Percentiles rank a stretch among this genome's conserved stretches.
Evolutionary conservation across 92 coral and sea anemone species (phyloP).

Genomic region (Porites rus): DNA sequence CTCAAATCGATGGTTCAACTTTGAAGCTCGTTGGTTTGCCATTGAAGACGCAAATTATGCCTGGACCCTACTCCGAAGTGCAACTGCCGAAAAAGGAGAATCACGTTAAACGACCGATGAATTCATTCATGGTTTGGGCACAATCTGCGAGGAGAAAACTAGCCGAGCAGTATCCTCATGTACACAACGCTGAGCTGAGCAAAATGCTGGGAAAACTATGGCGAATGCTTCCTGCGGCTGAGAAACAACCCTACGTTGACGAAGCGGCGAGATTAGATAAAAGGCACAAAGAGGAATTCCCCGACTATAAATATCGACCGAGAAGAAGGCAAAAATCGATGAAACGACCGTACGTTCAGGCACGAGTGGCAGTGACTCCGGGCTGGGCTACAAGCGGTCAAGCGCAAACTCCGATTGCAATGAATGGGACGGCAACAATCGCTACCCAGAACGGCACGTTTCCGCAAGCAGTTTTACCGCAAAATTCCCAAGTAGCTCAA

Average conservation of each 20-base stretch:
- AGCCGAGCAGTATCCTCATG: constrained; percentile 99
- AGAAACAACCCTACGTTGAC: constrained; percentile 99
- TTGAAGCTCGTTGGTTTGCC: constrained; percentile 87
- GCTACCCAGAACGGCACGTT: constrained; percentile 78
- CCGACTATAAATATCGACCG: constrained; percentile 97
- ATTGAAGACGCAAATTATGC: constrained; percentile 89
- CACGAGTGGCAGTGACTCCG: constrained; percentile 76
- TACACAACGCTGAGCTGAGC: constrained; percentile 99
- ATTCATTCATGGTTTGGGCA: constrained; percentile 99
- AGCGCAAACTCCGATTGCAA: constrained; percentile 77
- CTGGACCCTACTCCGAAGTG: constrained; percentile 92
- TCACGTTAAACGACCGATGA: constrained; percentile 98
- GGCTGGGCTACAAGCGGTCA: constrained; percentile 79
- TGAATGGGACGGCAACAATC: constrained; percentile 79
- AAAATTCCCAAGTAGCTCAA: constrained; percentile 75
- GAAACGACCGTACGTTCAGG: constrained; percentile 94
- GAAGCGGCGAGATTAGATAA: constrained; percentile 99
- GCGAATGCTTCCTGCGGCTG: constrained; percentile 98
- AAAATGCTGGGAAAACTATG: constrained; percentile 99
- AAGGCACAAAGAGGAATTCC: constrained; percentile 96
- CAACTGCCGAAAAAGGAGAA: constrained; percentile 94
- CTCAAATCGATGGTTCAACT: constrained; percentile 84
- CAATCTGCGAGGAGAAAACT: constrained; percentile 96
- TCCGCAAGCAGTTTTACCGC: constrained; percentile 78
- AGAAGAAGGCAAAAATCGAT: constrained; percentile 92